A percentile compares a stretch with the other conserved stretches of the same genome.
Evolutionary conservation across 2,797 vertebrate genomes (phyloP).

Genomic region (Paratrypauchen microcephalus): DNA sequence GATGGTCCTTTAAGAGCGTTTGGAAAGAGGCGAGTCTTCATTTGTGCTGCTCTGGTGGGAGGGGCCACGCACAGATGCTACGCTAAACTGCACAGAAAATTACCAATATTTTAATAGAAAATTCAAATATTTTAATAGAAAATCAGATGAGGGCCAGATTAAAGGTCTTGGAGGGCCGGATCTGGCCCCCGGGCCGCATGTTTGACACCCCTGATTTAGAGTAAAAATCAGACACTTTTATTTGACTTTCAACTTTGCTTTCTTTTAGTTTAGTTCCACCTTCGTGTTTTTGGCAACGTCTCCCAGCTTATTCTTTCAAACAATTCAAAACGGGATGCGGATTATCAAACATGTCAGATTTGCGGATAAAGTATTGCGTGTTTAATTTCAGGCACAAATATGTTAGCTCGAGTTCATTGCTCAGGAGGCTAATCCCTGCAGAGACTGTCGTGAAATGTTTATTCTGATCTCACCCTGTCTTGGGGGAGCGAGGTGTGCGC

Average conservation of each 20-base stretch:
- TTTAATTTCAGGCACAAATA: constrained; percentile 71
- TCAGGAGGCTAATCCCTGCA: constrained; percentile 59
- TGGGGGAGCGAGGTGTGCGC: constrained; percentile 20
- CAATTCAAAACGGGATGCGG: constrained; percentile 51
- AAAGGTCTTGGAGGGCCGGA: too few relatives aligned
- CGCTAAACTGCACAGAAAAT: too few relatives aligned
- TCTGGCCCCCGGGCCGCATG: too few relatives aligned
- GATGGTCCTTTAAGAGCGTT: too few relatives aligned
- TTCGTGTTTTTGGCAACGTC: constrained; percentile 14
- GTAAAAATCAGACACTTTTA: too few relatives aligned
- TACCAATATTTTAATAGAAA: too few relatives aligned
- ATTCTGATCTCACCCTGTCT: constrained; percentile 38
- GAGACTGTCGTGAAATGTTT: constrained; percentile 60
- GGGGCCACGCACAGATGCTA: too few relatives aligned
- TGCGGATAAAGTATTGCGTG: constrained; percentile 55
- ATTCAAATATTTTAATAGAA: too few relatives aligned
- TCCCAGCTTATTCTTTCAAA: constrained; percentile 51
- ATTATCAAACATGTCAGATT: constrained; percentile 73
- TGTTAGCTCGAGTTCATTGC: constrained; percentile 44
- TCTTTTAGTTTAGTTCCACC: constrained; percentile 3
- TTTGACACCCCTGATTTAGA: too few relatives aligned
- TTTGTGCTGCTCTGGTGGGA: too few relatives aligned
- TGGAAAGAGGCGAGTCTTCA: too few relatives aligned
- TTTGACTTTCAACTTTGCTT: neutral
- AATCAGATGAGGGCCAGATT: too few relatives aligned